Conservation (phyloP, 2,113 vertebrate genomes). For the Daboia siamensis region DNA sequence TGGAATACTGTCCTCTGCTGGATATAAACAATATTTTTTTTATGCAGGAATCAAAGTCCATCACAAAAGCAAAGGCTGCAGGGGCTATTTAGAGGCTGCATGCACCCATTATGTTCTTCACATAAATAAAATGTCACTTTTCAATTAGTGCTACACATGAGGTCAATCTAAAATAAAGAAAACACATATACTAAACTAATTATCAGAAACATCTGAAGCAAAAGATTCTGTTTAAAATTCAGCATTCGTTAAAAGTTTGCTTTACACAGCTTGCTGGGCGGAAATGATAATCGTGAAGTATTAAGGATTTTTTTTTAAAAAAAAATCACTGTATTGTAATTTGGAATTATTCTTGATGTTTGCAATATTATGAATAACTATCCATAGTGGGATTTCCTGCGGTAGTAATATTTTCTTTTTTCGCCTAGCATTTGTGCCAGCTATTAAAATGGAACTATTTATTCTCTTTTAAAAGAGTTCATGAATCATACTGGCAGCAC, state of each 20-base stretch:
- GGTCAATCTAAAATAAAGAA: slow-evolving; percentile 58
- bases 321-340: slow-evolving; percentile 39
- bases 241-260: slow-evolving; percentile 62
- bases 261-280: slow-evolving; percentile 67
- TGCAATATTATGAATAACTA: not conserved
- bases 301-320: slow-evolving; percentile 37
- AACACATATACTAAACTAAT: slow-evolving; percentile 74
- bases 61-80: slow-evolving; percentile 52
- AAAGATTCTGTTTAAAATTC: slow-evolving; percentile 50
- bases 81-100: slow-evolving; percentile 56
- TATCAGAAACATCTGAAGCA: slow-evolving; percentile 66
- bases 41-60: slow-evolving; percentile 44
- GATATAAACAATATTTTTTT: slow-evolving; percentile 44
- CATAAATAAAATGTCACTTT: slow-evolving; percentile 49
- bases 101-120: slow-evolving; percentile 25
- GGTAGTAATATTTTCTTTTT: not conserved
- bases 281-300: slow-evolving; percentile 38
- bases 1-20: slow-evolving; percentile 51
- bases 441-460: not conserved
- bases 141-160: slow-evolving; percentile 47
- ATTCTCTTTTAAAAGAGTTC: not conserved
- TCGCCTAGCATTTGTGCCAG: not conserved
- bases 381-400: not conserved
- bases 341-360: not conserved
- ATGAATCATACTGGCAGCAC: not conserved